Evolutionary conservation across 2,888 invertebrate genomes (phyloP).

Genomic region (Graphium colonna): DNA sequence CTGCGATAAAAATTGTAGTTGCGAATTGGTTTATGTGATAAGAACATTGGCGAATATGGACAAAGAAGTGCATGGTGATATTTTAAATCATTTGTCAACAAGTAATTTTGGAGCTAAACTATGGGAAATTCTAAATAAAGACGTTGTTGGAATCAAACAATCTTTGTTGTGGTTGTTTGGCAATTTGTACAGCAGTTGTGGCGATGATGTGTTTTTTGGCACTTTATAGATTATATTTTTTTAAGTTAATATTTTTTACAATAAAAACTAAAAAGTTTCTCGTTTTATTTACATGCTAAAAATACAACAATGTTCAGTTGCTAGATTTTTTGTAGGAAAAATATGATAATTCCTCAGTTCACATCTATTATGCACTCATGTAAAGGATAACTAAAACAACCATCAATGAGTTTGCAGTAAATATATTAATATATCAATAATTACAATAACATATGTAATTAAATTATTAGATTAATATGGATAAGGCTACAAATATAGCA

Average conservation of each 20-base stretch:
- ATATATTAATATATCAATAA: conserved; percentile 73
- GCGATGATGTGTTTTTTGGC: conserved; percentile 38
- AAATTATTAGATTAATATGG: conserved; percentile 64
- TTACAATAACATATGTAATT: conserved; percentile 50
- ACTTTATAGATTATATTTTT: no score
- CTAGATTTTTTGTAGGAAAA: no score
- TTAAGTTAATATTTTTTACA: no score
- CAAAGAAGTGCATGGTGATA: conserved; percentile 30
- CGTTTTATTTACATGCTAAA: no score
- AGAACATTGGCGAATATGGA: conserved; percentile 54
- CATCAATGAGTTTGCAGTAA: conserved; percentile 55
- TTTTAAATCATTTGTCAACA: conserved; percentile 36
- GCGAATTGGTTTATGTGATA: conserved; percentile 43
- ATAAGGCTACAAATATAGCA: conserved; percentile 70
- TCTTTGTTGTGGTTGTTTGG: conserved; percentile 58
- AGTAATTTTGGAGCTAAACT: conserved; percentile 34
- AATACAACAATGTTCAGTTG: no score
- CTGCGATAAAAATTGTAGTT: conserved; percentile 27
- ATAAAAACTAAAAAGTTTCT: no score
- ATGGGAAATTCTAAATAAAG: conserved; percentile 34
- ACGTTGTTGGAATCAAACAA: conserved; percentile 32
- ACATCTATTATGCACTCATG: no score
- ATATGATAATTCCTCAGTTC: no score
- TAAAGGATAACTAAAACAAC: conserved; percentile 24
- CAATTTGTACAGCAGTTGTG: conserved; percentile 46